Evolutionary conservation across 2,888 invertebrate genomes (phyloP).

Genomic region (Trisateles emortualis): DNA sequence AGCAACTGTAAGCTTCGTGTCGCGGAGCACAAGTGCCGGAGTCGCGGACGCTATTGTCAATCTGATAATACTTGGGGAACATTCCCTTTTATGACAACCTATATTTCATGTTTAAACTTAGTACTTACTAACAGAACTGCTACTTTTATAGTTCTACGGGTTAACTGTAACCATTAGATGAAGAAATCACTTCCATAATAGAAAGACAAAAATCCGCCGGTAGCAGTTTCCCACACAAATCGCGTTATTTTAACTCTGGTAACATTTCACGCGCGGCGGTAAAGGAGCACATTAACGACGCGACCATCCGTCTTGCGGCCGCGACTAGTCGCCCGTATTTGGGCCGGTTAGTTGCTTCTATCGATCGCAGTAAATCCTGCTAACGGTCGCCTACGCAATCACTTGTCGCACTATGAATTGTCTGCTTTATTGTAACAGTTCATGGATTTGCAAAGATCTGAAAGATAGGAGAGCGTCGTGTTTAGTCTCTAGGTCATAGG

Average conservation of each 20-base stretch:
- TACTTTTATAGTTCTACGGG: not conserved
- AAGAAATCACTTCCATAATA: slow-evolving; percentile 20
- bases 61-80: too few species aligned
- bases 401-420: slow-evolving; percentile 53
- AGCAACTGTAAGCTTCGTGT: too few species aligned
- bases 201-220: slow-evolving; percentile 14
- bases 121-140: not conserved
- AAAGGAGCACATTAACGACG: slow-evolving; percentile 54
- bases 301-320: slow-evolving; percentile 55
- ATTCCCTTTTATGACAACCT: not conserved
- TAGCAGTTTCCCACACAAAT: slow-evolving; percentile 55
- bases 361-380: slow-evolving; percentile 61
- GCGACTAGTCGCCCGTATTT: slow-evolving; percentile 50
- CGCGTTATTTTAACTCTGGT: slow-evolving; percentile 31
- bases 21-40: too few species aligned
- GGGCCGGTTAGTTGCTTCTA: slow-evolving; percentile 54
- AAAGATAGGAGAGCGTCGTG: slow-evolving; percentile 11
- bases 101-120: too few species aligned
- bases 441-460: slow-evolving; percentile 26
- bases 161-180: slow-evolving; percentile 6
- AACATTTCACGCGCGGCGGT: slow-evolving; percentile 48
- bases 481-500: slow-evolving; percentile 3
- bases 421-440: slow-evolving; percentile 53
- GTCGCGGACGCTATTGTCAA: too few species aligned
- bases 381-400: slow-evolving; percentile 56